A percentile compares a stretch with the other conserved stretches of the same genome.
Conservation (phyloP, 1,140 invertebrate species). For the Drosophila truncata region DNA sequence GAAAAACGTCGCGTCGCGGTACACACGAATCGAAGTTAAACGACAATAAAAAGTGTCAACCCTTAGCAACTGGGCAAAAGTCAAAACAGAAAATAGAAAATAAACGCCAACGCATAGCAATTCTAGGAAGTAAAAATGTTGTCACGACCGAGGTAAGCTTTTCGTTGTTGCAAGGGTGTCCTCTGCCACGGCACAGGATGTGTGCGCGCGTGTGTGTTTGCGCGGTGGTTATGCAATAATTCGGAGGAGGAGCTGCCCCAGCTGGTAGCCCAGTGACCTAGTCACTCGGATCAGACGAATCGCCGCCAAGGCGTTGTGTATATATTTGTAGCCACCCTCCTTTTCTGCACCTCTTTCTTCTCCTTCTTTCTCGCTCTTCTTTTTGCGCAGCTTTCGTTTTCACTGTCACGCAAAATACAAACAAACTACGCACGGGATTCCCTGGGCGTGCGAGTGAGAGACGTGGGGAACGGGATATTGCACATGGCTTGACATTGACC, state of each 20-base stretch:
- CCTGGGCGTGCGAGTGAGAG: slow-evolving; percentile 17
- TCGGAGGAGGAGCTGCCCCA: slow-evolving; percentile 42
- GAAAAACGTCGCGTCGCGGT: slow-evolving; percentile 10
- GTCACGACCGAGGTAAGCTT: slow-evolving; percentile 75
- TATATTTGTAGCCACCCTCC: slow-evolving; percentile 2
- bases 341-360: not conserved
- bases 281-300: slow-evolving; percentile 56
- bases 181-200: slow-evolving; percentile 17
- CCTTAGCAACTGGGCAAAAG: slow-evolving; percentile 30
- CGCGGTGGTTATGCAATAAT: slow-evolving; percentile 44
- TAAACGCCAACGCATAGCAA: slow-evolving; percentile 46
- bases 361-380: not conserved
- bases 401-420: slow-evolving; percentile 25
- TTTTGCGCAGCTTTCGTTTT: slow-evolving; percentile 70
- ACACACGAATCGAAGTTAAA: slow-evolving; percentile 7
- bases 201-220: not conserved
- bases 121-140: slow-evolving; percentile 67
- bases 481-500: slow-evolving; percentile 75
- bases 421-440: slow-evolving; percentile 15
- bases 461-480: slow-evolving; percentile 22
- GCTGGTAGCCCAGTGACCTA: slow-evolving; percentile 59
- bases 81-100: slow-evolving; percentile 18
- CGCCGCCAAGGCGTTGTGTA: slow-evolving; percentile 51
- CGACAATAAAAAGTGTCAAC: slow-evolving; percentile 56
- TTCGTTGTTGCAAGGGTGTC: slow-evolving; percentile 19